Percentiles rank a stretch among this genome's conserved stretches.
Evolutionary conservation across 2,888 invertebrate species (phyloP).

Genomic region (Arrhopalites spinosus): DNA sequence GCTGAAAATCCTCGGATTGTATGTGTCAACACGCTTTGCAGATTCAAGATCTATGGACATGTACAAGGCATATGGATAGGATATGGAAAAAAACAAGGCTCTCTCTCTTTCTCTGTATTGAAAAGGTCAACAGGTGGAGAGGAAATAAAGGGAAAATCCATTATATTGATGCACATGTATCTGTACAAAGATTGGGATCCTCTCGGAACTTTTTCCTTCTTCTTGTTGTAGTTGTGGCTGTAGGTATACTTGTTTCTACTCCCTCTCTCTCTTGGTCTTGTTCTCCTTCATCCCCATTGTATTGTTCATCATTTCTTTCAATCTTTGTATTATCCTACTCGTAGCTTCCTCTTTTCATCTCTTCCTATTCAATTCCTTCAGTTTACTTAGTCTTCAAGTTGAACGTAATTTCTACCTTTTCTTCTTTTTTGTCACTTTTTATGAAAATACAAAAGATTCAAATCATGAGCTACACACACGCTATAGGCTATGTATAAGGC

Average conservation of each 20-base stretch:
- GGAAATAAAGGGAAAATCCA: conserved; percentile 19
- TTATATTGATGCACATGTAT: neutral
- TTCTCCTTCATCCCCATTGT: too few species aligned
- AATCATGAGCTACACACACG: neutral
- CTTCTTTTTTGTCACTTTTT: neutral
- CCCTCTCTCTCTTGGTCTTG: too few species aligned
- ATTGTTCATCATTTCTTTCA: too few species aligned
- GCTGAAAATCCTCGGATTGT: neutral
- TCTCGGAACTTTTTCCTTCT: too few species aligned
- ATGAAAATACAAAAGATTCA: neutral
- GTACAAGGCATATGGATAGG: neutral
- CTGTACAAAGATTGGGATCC: neutral
- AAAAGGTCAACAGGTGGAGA: conserved; percentile 20
- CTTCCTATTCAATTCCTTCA: neutral
- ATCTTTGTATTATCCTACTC: too few species aligned
- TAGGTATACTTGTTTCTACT: too few species aligned
- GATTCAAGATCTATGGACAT: neutral
- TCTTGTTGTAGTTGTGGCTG: too few species aligned
- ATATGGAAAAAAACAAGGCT: neutral
- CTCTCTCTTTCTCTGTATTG: neutral
- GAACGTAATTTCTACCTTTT: conserved; percentile 3
- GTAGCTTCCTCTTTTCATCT: neutral
- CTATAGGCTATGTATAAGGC: neutral
- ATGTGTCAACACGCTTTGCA: conserved; percentile 9
- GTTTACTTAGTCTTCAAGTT: neutral